Conservation (phyloP, 2,113 vertebrate genomes). For the Gymnocephalus cernua region DNA sequence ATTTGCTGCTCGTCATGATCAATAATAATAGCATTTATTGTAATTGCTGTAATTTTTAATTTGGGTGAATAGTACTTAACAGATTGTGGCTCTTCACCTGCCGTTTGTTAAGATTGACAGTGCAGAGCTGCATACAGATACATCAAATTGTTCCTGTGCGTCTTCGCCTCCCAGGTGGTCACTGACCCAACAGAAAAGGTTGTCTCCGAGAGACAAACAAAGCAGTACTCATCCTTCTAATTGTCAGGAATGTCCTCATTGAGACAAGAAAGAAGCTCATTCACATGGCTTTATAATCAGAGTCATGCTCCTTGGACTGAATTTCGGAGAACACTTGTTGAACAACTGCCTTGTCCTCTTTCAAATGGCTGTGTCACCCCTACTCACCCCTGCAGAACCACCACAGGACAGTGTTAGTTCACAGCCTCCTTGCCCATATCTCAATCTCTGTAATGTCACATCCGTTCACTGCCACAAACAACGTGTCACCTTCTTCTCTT, state of each 20-base stretch:
- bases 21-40: background rate
- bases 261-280: slow-evolving; percentile 82
- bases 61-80: slow-evolving; percentile 4
- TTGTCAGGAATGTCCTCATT: slow-evolving; percentile 82
- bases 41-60: background rate
- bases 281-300: slow-evolving; percentile 83
- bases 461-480: slow-evolving; percentile 37
- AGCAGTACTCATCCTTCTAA: slow-evolving; percentile 78
- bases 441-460: slow-evolving; percentile 37
- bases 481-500: slow-evolving; percentile 7
- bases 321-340: slow-evolving; percentile 80
- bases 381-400: slow-evolving; percentile 32
- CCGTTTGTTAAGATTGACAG: slow-evolving; percentile 13
- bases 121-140: slow-evolving; percentile 21
- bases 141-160: slow-evolving; percentile 53
- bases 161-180: slow-evolving; percentile 72
- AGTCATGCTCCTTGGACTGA: slow-evolving; percentile 80
- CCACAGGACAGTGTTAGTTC: slow-evolving; percentile 57
- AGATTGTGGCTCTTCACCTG: slow-evolving; percentile 44
- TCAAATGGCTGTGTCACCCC: slow-evolving; percentile 55
- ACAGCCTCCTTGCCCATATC: slow-evolving; percentile 37
- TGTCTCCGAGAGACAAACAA: slow-evolving; percentile 73
- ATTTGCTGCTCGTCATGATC: background rate
- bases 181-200: slow-evolving; percentile 75
- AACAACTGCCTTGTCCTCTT: slow-evolving; percentile 82